Evolutionary conservation across 2,113 vertebrate species (phyloP).

Genomic region (Macquaria australasica): DNA sequence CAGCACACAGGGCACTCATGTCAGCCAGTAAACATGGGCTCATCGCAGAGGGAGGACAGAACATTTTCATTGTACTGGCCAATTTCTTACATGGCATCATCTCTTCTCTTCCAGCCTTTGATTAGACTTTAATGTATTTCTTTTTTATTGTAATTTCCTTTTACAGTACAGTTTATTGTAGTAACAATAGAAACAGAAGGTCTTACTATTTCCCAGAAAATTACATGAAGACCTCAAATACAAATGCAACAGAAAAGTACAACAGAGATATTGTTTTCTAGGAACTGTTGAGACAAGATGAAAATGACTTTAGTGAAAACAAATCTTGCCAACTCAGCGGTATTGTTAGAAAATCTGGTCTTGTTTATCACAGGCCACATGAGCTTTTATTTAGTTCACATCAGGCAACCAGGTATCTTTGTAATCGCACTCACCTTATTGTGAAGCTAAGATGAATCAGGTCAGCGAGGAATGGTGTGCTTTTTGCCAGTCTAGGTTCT

Average conservation of each 20-base stretch:
- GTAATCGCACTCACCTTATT: slow-evolving; percentile 53
- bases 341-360: neutral
- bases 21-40: neutral
- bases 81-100: neutral
- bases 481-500: slow-evolving; percentile 52
- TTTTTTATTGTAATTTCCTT: neutral
- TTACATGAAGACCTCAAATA: neutral
- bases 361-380: slow-evolving; percentile 10
- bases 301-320: slow-evolving; percentile 4
- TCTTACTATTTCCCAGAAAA: neutral
- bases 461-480: slow-evolving; percentile 63
- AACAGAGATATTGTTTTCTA: neutral
- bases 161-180: neutral
- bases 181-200: neutral
- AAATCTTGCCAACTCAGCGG: neutral
- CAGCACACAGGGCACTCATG: neutral
- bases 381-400: slow-evolving; percentile 12
- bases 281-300: neutral
- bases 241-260: neutral
- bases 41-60: neutral
- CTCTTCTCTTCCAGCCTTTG: neutral
- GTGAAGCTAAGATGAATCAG: slow-evolving; percentile 68
- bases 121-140: neutral
- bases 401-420: slow-evolving; percentile 41
- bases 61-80: neutral